These are phyloP conservation scores for Andrena flavipes DNA, from an alignment of 2,888 invertebrate species.

Conservation along the genomic window DNA sequence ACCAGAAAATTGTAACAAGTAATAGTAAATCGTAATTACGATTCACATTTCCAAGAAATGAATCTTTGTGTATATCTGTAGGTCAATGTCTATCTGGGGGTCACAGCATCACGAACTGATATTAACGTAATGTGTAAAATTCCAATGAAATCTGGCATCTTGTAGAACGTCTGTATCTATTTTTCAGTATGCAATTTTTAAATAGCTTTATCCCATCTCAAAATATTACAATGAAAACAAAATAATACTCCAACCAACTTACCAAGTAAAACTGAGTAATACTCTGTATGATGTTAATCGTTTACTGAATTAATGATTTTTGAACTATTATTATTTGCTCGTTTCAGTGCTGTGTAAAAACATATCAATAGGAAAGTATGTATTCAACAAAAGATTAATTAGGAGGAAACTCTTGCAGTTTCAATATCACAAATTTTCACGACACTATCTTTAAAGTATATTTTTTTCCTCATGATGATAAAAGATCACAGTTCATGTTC, in stretches of 20 bases:
- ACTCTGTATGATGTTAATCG: not conserved
- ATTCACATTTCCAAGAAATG: constrained; percentile 62
- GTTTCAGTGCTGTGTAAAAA: not conserved
- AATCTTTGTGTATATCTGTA: constrained; percentile 74
- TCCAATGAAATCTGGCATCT: constrained; percentile 57
- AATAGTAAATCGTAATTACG: constrained; percentile 23
- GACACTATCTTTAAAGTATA: constrained; percentile 57
- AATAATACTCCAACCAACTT: too few relatives aligned
- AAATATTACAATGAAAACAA: not conserved
- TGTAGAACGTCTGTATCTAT: constrained; percentile 18
- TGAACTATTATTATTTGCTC: not conserved
- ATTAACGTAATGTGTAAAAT: constrained; percentile 42
- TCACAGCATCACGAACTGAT: constrained; percentile 71
- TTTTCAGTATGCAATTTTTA: not conserved
- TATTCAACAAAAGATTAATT: not conserved
- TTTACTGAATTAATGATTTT: constrained; percentile 9
- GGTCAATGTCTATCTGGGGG: constrained; percentile 78
- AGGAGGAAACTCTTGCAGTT: constrained; percentile 39
- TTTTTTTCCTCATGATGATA: constrained; percentile 57
- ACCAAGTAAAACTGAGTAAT: too few relatives aligned
- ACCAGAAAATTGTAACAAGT: constrained; percentile 22
- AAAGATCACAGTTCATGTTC: constrained; percentile 73
- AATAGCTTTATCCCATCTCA: not conserved
- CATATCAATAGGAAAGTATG: not conserved
- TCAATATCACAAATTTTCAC: constrained; percentile 43